Evolutionary conservation across 2,113 vertebrate species (phyloP).

Genomic region (Fulmarus glacialis): DNA sequence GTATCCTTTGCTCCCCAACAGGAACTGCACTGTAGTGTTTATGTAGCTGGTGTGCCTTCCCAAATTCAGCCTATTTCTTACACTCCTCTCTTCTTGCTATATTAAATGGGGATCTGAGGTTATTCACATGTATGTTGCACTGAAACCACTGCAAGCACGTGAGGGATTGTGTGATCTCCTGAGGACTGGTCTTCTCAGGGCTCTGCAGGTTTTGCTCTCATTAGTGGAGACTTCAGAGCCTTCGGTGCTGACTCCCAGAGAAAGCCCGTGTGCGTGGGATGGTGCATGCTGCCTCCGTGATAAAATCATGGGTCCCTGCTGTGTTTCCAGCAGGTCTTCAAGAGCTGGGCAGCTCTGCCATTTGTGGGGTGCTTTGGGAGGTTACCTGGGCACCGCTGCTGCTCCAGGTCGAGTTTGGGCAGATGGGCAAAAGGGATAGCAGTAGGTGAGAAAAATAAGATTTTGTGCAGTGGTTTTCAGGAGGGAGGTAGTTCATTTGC

Average conservation of each 20-base stretch:
- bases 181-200: neutral
- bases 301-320: neutral
- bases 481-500: neutral
- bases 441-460: neutral
- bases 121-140: neutral
- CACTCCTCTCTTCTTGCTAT: neutral
- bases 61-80: neutral
- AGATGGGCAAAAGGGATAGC: neutral
- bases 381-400: neutral
- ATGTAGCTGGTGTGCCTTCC: neutral
- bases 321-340: neutral
- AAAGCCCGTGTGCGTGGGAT: too few species aligned
- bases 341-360: neutral
- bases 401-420: neutral
- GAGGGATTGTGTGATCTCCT: neutral
- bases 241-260: neutral
- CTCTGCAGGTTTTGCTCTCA: neutral
- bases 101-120: neutral
- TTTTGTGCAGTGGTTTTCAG: neutral
- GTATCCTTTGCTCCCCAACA: neutral
- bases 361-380: neutral
- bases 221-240: neutral
- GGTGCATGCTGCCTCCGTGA: neutral
- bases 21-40: neutral
- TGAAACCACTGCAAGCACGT: rapidly evolving